Conservation (phyloP, 1,140 invertebrate species). For the Telenomus remus region DNA sequence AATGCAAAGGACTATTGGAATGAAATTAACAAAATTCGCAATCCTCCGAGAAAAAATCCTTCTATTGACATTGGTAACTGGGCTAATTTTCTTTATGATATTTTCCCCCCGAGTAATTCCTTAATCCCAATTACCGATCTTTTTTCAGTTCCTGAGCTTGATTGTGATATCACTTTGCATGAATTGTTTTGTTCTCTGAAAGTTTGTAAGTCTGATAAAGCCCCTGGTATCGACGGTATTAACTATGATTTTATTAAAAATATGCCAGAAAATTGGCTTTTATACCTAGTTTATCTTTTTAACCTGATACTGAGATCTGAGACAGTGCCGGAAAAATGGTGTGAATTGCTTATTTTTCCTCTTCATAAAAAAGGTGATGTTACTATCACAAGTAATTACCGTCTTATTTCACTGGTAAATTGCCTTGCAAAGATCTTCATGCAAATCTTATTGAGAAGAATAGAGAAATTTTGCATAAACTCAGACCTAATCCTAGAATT, state of each 20-base stretch:
- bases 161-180: background rate
- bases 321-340: background rate
- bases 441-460: slow-evolving; percentile 4
- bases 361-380: slow-evolving; percentile 13
- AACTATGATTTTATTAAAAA: slow-evolving; percentile 14
- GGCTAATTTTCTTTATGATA: background rate
- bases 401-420: slow-evolving; percentile 17
- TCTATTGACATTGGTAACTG: background rate
- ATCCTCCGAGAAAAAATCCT: background rate
- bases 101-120: background rate
- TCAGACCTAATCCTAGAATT: slow-evolving; percentile 4
- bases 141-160: background rate
- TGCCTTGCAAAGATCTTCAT: slow-evolving; percentile 20
- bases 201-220: slow-evolving; percentile 4
- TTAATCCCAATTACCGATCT: background rate
- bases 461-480: background rate
- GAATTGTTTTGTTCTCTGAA: background rate
- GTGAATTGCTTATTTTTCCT: slow-evolving; percentile 6
- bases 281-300: background rate
- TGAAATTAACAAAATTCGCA: background rate
- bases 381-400: background rate
- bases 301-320: background rate
- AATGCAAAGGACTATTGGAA: background rate
- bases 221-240: slow-evolving; percentile 1
- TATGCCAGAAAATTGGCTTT: slow-evolving; percentile 8